Evolutionary conservation across 1,140 invertebrate genomes (phyloP), one percentile per base, ranked within the genome.

Genomic region (Cydia strobilella): DNA sequence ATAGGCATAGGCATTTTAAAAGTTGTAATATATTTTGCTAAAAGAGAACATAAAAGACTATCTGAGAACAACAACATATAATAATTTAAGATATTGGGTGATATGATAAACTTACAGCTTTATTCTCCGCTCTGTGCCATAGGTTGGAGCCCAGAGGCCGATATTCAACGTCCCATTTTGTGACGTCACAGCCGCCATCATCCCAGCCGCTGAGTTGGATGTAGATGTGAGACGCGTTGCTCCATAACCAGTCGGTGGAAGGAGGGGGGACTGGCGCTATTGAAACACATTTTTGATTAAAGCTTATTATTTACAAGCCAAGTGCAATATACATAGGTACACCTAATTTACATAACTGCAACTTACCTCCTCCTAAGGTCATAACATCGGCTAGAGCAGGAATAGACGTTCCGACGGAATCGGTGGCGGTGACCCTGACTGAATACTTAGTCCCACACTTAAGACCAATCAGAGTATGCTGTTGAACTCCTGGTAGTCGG

Each of bases 361-460:
- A 75, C 79, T 79, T 76, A 90, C 90, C 86, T 82, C 88, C 87
- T 7, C 90, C 90, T 23, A 90, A 77, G 6, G 90, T 92, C 31
- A 84, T 87, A 10, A 92, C 86, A 75, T 92, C 90, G 25, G 87
- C 76, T 75, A 88, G 86, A 5, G 90, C 89, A 0, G 90, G 90
- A 27, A 82, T 80, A 13, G 90, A 92, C 0, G 90, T 92, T 0
- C 96, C 96, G 1, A 97, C 95, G 81, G 94, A 94, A 89, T 97
- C 97, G 75, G 95, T 94, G 2, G 96, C 96, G 0, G 95, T 96
- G 76, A 97, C 94, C 84, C 96, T 95, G 45, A 97, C 93, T 76
- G 95, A 94, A 79, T 97, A 96, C 54, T 95, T 94, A 25, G 95
- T 95, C 31, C 96, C 97, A 88, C 97, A 98, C 79, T 95, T 95